Base-by-base conservation (phyloP, 2,888 invertebrate genomes). In the Diabrotica balteata region DNA sequence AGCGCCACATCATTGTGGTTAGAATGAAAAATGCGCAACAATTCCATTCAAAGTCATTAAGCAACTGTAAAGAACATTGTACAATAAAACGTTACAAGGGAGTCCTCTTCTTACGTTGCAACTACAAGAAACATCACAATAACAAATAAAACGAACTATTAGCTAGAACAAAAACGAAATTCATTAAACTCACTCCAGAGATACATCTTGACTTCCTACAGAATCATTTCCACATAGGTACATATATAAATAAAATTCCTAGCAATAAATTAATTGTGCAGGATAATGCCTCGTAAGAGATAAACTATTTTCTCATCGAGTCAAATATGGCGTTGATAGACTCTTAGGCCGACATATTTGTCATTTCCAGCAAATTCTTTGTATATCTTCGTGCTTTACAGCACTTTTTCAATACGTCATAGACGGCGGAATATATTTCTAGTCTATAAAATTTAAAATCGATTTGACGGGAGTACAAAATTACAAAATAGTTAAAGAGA, bases 221-320 rank as follows among this genome's bases (percentile, higher is more conserved):
- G 8, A 8, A 52, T 8, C 52, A 52, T 32, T 52, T 22, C 9
- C 52, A 22, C 52, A 51, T 22, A 52, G 10, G 32, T 22, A 52
- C 32, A 52, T 52, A 52, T 32, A 32, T 32, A 32, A 32, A 54
- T 54, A 54, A 54, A 54, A 54, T 17, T 8, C 8, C 43, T 54
- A n/a, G 54, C 54, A 54, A 54, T 54, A 54, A 54, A 54, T 54
- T 54, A 54, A 54, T 54, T 43, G 10, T 43, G n/a, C 43, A 54
- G 43, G 43, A 54, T 43, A 54, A 54, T 54, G 11, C 54, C 54
- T 44, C 43, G 44, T 54, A 43, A 54, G 54, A 54, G 54, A 54
- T 44, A 10, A 43, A 54, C 54, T 54, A 54, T 54, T 54, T 54
- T 54, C 54, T 54, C 43, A 42, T 43, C 7, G 54, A 54, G 8